phyloP scores from a whole-genome alignment of 2,113 vertebrate species.

The Semnornis frantzii region DNA sequence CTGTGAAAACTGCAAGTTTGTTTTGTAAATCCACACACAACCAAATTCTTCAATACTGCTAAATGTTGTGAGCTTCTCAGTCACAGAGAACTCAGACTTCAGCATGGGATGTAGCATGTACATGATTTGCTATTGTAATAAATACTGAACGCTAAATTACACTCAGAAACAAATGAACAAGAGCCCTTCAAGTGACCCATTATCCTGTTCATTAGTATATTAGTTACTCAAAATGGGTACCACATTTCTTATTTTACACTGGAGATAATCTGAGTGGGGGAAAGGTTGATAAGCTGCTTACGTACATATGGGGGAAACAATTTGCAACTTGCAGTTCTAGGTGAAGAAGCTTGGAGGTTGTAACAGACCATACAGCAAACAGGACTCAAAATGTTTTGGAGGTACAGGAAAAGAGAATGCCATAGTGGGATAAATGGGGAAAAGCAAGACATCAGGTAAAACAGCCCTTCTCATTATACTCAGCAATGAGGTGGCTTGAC shows the following conservation, averaged over 20 bases:
- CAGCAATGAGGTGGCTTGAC: not conserved
- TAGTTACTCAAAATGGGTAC: not conserved
- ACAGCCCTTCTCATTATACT: not conserved
- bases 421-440: not conserved
- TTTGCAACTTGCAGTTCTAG: not conserved
- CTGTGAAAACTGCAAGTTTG: not conserved
- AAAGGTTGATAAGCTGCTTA: not conserved
- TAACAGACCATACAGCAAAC: not conserved
- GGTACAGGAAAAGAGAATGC: not conserved
- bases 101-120: not conserved
- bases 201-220: not conserved
- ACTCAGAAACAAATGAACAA: constrained; percentile 12
- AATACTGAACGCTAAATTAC: constrained; percentile 49
- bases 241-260: not conserved
- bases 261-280: not conserved
- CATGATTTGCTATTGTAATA: constrained; percentile 46
- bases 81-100: not conserved
- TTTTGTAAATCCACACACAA: not conserved
- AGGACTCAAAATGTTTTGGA: not conserved
- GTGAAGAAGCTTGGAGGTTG: not conserved
- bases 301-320: not conserved
- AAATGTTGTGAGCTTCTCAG: not conserved
- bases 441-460: not conserved
- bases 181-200: not conserved
- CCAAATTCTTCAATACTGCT: not conserved